phyloP scores from a whole-genome alignment of 2,113 vertebrate genomes.

The Stigmatopora argus region DNA sequence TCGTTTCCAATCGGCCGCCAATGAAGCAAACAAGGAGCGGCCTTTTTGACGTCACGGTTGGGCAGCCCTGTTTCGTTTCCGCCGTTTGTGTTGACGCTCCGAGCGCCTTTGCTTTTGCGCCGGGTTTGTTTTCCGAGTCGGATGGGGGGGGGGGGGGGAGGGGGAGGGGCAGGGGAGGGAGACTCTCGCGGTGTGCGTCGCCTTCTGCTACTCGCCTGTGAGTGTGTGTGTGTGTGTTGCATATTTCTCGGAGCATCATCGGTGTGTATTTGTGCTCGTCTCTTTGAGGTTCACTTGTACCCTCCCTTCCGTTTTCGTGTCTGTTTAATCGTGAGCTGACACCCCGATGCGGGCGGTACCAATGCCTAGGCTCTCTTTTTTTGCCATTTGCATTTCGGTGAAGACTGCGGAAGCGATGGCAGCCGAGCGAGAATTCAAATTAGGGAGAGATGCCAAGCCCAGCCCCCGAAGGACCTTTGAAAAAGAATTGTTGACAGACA shows the following conservation, averaged over 20 bases:
- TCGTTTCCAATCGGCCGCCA: too few species aligned
- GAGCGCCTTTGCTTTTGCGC: conserved; percentile 30
- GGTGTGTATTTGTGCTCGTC: conserved; percentile 45
- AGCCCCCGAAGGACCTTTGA: conserved; percentile 66
- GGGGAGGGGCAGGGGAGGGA: too few species aligned
- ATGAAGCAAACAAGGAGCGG: too few species aligned
- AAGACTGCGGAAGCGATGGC: too few species aligned
- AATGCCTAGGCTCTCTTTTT: conserved; percentile 28
- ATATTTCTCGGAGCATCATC: conserved; percentile 42
- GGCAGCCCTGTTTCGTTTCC: conserved; percentile 44
- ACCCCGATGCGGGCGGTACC: conserved; percentile 16
- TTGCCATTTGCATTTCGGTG: too few species aligned
- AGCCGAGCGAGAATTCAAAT: conserved; percentile 65
- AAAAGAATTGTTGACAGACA: conserved; percentile 7
- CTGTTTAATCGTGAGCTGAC: conserved; percentile 20
- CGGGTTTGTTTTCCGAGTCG: conserved; percentile 38
- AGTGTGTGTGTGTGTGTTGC: conserved; percentile 18
- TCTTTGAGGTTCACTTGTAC: conserved; percentile 49
- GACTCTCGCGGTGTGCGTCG: conserved; percentile 20
- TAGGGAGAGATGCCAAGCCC: conserved; percentile 65
- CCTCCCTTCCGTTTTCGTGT: conserved; percentile 29
- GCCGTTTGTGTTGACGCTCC: conserved; percentile 36
- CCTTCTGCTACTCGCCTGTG: conserved; percentile 17
- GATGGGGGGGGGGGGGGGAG: too few species aligned
- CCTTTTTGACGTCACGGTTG: too few species aligned